phyloP scores from a whole-genome alignment of 2,888 invertebrate genomes.

The Iphiclides podalirius region DNA sequence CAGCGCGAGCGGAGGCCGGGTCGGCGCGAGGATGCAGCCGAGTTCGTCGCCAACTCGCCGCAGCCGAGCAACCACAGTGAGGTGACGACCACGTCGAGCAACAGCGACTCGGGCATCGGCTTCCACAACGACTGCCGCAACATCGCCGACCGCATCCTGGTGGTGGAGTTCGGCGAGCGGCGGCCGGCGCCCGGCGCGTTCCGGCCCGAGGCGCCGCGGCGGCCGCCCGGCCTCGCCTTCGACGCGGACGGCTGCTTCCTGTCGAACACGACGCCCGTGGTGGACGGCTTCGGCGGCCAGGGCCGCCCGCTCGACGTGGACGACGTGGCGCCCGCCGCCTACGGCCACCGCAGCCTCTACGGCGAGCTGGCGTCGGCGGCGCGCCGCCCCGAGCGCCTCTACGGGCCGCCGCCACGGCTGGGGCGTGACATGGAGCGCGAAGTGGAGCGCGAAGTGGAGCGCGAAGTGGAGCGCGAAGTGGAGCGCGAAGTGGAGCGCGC shows the following conservation, averaged over 20 bases:
- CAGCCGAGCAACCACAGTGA: slow-evolving; percentile 92
- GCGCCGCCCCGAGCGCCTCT: too few relatives aligned
- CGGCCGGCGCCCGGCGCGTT: slow-evolving; percentile 55
- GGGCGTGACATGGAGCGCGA: too few relatives aligned
- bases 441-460: background rate
- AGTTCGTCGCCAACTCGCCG: slow-evolving; percentile 86
- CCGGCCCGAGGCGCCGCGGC: slow-evolving; percentile 55
- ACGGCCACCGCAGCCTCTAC: too few relatives aligned
- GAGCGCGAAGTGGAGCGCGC: slow-evolving; percentile 51
- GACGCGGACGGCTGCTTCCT: slow-evolving; percentile 70
- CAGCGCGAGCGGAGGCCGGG: slow-evolving; percentile 58
- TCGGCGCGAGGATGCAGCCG: slow-evolving; percentile 60
- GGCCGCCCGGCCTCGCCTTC: slow-evolving; percentile 64
- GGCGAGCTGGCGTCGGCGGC: slow-evolving; percentile 59
- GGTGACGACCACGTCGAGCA: slow-evolving; percentile 91
- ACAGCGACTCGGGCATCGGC: slow-evolving; percentile 97
- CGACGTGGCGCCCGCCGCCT: slow-evolving; percentile 61
- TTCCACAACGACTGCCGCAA: slow-evolving; percentile 94
- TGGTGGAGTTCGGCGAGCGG: slow-evolving; percentile 85
- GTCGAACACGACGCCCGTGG: slow-evolving; percentile 73
- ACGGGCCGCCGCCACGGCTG: too few relatives aligned
- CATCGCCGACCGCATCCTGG: slow-evolving; percentile 88
- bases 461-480: background rate
- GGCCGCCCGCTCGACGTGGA: slow-evolving; percentile 69
- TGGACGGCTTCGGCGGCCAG: slow-evolving; percentile 73